A percentile compares a stretch with the other conserved stretches of the same genome.
Evolutionary conservation across 2,888 invertebrate genomes (phyloP).

Genomic region (Apodemia mormo): DNA sequence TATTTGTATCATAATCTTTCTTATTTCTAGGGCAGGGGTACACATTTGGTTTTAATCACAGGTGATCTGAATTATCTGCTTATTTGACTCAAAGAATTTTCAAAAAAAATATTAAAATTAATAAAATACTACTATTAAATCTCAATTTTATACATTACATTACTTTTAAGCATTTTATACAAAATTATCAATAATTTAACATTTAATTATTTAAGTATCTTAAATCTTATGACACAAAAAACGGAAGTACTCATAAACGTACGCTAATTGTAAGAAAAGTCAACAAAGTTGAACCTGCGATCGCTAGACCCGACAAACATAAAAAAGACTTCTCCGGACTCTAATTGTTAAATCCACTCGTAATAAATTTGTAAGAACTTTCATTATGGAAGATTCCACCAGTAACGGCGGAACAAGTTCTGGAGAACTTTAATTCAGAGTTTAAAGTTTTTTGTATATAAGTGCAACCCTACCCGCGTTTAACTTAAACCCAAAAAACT

Average conservation of each 20-base stretch:
- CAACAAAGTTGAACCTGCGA: background rate
- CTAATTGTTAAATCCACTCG: slow-evolving; percentile 4
- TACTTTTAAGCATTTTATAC: too few species aligned
- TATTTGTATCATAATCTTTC: too few species aligned
- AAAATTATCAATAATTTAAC: too few species aligned
- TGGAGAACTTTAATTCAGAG: background rate
- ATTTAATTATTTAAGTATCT: too few species aligned
- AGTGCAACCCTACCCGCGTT: background rate
- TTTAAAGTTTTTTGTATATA: background rate
- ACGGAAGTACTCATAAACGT: background rate
- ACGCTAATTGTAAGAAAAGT: background rate
- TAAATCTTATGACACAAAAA: background rate
- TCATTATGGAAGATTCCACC: slow-evolving; percentile 4
- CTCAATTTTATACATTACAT: too few species aligned
- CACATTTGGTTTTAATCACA: too few species aligned
- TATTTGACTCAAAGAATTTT: too few species aligned
- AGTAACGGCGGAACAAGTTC: background rate
- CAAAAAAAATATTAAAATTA: too few species aligned
- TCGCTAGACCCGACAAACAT: background rate
- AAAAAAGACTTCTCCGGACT: background rate
- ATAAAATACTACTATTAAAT: too few species aligned
- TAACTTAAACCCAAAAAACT: too few species aligned
- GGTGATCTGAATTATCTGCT: too few species aligned
- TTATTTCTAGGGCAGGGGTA: too few species aligned
- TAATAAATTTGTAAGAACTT: slow-evolving; percentile 3